Evolutionary conservation across 2,888 invertebrate species (phyloP).

Genomic region (Drosophila subsilvestris): DNA sequence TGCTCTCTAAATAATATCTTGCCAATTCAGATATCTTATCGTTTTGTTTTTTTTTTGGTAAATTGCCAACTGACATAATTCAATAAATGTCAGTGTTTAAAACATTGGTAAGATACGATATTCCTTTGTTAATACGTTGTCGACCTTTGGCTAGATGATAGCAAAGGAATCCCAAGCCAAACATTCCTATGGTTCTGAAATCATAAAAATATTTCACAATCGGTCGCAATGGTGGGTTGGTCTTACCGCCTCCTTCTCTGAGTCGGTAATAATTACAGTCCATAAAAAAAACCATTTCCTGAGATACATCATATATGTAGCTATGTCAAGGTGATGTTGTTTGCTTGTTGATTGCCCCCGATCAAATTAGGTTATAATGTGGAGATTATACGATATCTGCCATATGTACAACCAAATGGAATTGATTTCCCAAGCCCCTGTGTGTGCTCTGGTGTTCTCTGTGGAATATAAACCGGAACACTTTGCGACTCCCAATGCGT

Average conservation of each 20-base stretch:
- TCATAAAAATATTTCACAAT: conserved; percentile 41
- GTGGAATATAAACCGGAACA: conserved; percentile 68
- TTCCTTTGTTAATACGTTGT: not conserved
- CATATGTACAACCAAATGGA: conserved; percentile 32
- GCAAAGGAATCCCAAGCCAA: conserved; percentile 14
- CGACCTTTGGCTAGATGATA: conserved; percentile 14
- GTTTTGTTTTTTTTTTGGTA: no score
- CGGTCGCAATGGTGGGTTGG: conserved; percentile 7
- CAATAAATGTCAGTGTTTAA: not conserved
- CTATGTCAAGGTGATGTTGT: conserved; percentile 80
- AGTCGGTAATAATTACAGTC: conserved; percentile 2
- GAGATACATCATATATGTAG: conserved; percentile 41
- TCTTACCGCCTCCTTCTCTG: conserved; percentile 12
- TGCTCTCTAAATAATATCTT: not conserved
- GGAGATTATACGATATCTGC: conserved; percentile 39
- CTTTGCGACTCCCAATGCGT: conserved; percentile 63
- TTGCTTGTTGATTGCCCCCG: conserved; percentile 55
- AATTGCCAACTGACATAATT: not conserved
- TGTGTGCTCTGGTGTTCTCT: conserved; percentile 4
- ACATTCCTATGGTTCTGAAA: conserved; percentile 2
- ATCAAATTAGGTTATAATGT: conserved; percentile 50
- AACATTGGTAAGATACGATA: not conserved
- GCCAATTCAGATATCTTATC: not conserved
- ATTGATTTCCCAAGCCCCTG: conserved; percentile 43
- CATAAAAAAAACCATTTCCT: conserved; percentile 14